Conservation (phyloP, 2,888 invertebrate genomes). For the Spisula solida region DNA sequence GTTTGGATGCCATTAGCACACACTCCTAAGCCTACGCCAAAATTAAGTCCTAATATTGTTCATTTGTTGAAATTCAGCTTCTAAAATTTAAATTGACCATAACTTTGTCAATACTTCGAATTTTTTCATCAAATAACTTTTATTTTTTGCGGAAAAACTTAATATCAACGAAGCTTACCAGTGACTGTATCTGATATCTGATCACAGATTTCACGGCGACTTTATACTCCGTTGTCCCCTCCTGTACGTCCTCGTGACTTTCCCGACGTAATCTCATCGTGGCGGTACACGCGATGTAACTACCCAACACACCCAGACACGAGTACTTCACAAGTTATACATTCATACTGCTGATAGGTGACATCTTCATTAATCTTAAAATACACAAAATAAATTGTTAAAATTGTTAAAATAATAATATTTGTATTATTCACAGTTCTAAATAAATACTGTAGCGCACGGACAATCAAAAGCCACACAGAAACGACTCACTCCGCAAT, state of each 20-base stretch:
- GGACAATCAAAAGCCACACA: too few species aligned
- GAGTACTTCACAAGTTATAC: background rate
- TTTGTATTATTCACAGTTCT: background rate
- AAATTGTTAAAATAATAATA: too few species aligned
- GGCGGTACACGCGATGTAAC: constrained; percentile 24
- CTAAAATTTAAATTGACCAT: too few species aligned
- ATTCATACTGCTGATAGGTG: background rate
- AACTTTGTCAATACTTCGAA: too few species aligned
- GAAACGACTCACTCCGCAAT: too few species aligned
- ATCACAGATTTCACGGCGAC: constrained; percentile 69
- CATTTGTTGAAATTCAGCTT: too few species aligned
- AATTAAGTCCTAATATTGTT: background rate
- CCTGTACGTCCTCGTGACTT: constrained; percentile 40
- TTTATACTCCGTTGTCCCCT: constrained; percentile 60
- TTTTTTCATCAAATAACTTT: too few species aligned
- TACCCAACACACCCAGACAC: background rate
- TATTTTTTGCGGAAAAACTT: too few species aligned
- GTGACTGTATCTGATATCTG: constrained; percentile 64
- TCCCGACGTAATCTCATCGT: constrained; percentile 63
- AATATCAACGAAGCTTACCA: constrained; percentile 51
- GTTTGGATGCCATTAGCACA: too few species aligned
- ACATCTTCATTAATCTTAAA: background rate
- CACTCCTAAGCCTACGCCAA: too few species aligned
- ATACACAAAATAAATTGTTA: background rate
- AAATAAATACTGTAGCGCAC: too few species aligned